Evolutionary conservation across 2,797 vertebrate genomes (phyloP).

Genomic region (Crocodylus rhombifer): DNA sequence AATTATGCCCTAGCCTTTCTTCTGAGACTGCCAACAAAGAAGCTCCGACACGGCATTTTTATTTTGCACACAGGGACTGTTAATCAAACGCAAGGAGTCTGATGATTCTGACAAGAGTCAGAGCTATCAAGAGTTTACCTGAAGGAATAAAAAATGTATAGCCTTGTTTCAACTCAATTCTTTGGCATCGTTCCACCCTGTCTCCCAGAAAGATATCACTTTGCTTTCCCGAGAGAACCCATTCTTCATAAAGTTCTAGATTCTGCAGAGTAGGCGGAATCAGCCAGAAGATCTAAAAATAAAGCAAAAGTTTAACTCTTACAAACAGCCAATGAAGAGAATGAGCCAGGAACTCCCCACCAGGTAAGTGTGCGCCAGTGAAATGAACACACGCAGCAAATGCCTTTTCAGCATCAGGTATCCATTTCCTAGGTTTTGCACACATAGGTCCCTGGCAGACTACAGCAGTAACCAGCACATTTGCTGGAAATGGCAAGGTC

Average conservation of each 20-base stretch:
- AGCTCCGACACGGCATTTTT: background rate
- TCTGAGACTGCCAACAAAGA: background rate
- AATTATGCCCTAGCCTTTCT: background rate
- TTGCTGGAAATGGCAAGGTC: slow-evolving; percentile 22
- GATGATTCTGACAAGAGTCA: background rate
- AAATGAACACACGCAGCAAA: accelerated
- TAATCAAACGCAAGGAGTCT: background rate
- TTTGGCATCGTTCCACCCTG: slow-evolving; percentile 94
- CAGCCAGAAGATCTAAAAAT: slow-evolving; percentile 95
- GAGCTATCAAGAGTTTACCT: slow-evolving; percentile 80
- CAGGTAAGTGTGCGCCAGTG: background rate
- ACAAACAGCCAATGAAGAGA: slow-evolving; percentile 16
- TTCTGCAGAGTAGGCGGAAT: slow-evolving; percentile 95
- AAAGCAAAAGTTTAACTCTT: slow-evolving; percentile 35
- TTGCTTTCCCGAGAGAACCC: slow-evolving; percentile 97
- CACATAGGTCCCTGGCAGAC: background rate
- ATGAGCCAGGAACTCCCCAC: background rate
- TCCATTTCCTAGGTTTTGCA: background rate
- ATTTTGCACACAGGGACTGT: background rate
- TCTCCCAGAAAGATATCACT: slow-evolving; percentile 97
- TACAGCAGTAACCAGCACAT: slow-evolving; percentile 44
- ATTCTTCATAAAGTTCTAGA: slow-evolving; percentile 95
- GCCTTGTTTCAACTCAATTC: slow-evolving; percentile 94
- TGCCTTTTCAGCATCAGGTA: background rate
- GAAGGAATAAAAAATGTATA: slow-evolving; percentile 98